phyloP scores from a whole-genome alignment of 2,888 invertebrate species.

The Drosophila atripex region DNA sequence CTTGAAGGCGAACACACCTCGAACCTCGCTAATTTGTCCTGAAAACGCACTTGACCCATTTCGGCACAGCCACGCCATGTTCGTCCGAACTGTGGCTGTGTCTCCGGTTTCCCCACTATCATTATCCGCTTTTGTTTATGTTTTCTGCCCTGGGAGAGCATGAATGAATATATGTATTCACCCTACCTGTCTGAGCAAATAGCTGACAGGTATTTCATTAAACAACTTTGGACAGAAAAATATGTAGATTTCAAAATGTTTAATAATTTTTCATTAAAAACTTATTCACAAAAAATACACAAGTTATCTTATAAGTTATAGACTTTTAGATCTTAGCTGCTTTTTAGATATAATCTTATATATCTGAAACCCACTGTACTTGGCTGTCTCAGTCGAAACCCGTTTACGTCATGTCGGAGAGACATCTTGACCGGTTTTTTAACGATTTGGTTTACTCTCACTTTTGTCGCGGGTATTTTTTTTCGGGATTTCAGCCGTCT shows the following conservation, averaged over 20 bases:
- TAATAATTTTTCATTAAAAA: neutral
- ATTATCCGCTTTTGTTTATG: conserved; percentile 53
- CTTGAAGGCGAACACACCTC: conserved; percentile 57
- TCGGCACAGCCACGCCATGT: conserved; percentile 24
- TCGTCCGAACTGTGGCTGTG: conserved; percentile 14
- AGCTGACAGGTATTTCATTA: neutral
- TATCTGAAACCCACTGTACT: conserved; percentile 9
- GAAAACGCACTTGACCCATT: conserved; percentile 68
- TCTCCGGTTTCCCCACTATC: conserved; percentile 41
- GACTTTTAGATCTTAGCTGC: neutral
- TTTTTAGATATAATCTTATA: neutral
- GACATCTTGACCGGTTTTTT: conserved; percentile 53
- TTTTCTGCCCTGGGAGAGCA: conserved; percentile 26
- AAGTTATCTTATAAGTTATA: neutral
- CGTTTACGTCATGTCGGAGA: conserved; percentile 70
- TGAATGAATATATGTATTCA: conserved; percentile 37
- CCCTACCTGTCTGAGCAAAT: neutral
- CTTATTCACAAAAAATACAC: neutral
- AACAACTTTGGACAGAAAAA: neutral
- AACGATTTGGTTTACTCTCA: conserved; percentile 54
- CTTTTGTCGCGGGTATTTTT: conserved; percentile 46
- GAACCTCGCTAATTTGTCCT: conserved; percentile 65
- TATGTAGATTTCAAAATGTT: neutral
- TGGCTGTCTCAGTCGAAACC: conserved; percentile 52
- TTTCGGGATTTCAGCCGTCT: conserved; percentile 31